These are phyloP conservation scores for Cygnus buccinator DNA, from an alignment of 2,113 vertebrate genomes.

Conservation along the genomic window DNA sequence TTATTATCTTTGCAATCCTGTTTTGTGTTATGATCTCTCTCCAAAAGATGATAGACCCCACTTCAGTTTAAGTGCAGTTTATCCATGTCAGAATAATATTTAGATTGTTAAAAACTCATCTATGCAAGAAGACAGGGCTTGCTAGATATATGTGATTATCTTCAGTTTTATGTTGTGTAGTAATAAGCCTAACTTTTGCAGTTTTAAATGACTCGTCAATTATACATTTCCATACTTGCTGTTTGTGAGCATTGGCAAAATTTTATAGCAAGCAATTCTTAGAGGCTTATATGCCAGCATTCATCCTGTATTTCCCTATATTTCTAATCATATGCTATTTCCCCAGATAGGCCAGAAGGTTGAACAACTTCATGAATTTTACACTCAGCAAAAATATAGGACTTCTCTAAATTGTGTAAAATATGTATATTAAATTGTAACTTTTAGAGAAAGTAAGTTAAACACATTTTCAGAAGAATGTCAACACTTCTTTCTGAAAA, in stretches of 20 bases:
- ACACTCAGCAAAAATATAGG: not conserved
- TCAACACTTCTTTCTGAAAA: not conserved
- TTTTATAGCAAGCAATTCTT: not conserved
- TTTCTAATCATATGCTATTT: not conserved
- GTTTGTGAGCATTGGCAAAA: not conserved
- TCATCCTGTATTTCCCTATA: not conserved
- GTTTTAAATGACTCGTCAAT: not conserved
- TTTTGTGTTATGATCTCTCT: not conserved
- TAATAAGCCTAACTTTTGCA: not conserved
- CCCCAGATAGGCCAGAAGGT: not conserved
- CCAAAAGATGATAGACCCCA: not conserved
- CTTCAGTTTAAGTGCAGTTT: not conserved
- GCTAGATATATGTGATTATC: not conserved
- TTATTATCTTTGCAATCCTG: not conserved
- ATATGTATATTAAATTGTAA: not conserved
- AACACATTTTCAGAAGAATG: not conserved
- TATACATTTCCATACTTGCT: not conserved
- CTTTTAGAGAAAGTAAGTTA: not conserved
- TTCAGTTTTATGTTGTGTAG: not conserved
- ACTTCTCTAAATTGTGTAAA: not conserved
- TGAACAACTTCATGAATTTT: not conserved
- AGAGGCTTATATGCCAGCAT: not conserved
- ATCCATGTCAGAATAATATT: not conserved
- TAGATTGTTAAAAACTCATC: not conserved
- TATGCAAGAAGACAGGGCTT: not conserved